Percentiles rank a stretch among this genome's conserved stretches.
Evolutionary conservation across 2,113 vertebrate genomes (phyloP).

Genomic region (Pseudolaguvia tuberculata): DNA sequence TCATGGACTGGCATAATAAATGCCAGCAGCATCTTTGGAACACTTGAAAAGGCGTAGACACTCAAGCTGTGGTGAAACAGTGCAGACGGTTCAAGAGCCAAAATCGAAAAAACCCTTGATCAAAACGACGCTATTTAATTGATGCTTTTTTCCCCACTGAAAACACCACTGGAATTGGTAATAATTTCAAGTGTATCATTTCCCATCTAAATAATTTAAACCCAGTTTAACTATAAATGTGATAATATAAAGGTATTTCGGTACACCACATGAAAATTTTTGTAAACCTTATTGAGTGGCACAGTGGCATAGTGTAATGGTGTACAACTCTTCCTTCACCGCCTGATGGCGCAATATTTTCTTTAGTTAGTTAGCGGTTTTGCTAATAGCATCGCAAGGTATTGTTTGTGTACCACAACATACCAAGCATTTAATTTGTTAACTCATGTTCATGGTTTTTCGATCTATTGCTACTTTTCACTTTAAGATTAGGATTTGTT

Average conservation of each 20-base stretch:
- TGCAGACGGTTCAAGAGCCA: constrained; percentile 47
- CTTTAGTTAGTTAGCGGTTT: too few species aligned
- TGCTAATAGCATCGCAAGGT: too few species aligned
- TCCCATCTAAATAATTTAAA: not conserved
- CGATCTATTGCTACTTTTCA: too few species aligned
- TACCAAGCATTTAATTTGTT: too few species aligned
- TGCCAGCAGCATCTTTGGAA: constrained; percentile 43
- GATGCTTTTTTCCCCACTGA: not conserved
- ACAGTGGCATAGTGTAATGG: too few species aligned
- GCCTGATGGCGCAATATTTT: too few species aligned
- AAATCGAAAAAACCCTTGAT: constrained; percentile 14
- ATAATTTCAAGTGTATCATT: not conserved
- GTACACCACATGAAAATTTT: not conserved
- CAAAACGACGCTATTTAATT: constrained; percentile 14
- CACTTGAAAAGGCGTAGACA: constrained; percentile 45
- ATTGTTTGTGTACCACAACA: too few species aligned
- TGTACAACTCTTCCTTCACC: too few species aligned
- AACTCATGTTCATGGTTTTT: too few species aligned
- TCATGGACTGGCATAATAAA: too few species aligned
- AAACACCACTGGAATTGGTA: not conserved
- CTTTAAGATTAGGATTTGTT: too few species aligned
- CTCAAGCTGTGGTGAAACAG: constrained; percentile 48
- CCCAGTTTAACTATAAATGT: not conserved
- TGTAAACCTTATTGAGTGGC: not conserved
- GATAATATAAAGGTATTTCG: not conserved